Evolutionary conservation across 2,113 vertebrate species (phyloP), one percentile per base, ranked within the genome.

Genomic region (Bos javanicus): DNA sequence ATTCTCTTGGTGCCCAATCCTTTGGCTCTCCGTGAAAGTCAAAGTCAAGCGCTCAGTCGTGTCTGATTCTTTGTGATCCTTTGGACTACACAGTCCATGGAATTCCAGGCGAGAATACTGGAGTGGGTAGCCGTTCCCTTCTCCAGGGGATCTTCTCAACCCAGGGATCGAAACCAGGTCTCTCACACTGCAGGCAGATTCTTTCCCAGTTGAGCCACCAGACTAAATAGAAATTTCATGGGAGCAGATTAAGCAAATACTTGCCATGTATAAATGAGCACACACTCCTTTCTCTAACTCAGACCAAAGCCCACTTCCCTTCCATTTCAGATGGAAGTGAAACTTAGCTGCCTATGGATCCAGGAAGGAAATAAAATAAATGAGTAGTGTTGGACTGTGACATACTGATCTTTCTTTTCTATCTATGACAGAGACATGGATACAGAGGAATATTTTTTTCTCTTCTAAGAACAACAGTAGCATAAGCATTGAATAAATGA

Each of bases 351-450:
- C 92, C 54, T 60, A 25, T 48, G n/a, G 52, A 74, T 87, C 83
- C 90, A 95, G 96, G 85, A 95, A 97, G 88, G 92, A 95, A 96
- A 82, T 54, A 59, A 96, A 95, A 87, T 74, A 78, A 94, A 71
- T 33, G 33, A 57, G 26, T 2, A 57, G 48, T 3, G 46, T 39
- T 94, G 80, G 84, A 67, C 71, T 1, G 39, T 90, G 84, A 87
- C 30, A 60, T 96, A 50, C 4, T 95, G 67, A 82, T 87, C 46
- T 94, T 97, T 90, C 26, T 88, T 71, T 89, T 82, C 86, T 43
- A 54, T 26, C 5, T 5, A 15, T 81, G 92, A 92, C 95, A 95
- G 48, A 96, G 80, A 52, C 14, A 54, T 28, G 57, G 83, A 54
- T n/a, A 87, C 33, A 52, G 39, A 54, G 50, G 94, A 97, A 95